Evolutionary conservation across 2,888 invertebrate genomes (phyloP).

Genomic region (Theretra japonica): DNA sequence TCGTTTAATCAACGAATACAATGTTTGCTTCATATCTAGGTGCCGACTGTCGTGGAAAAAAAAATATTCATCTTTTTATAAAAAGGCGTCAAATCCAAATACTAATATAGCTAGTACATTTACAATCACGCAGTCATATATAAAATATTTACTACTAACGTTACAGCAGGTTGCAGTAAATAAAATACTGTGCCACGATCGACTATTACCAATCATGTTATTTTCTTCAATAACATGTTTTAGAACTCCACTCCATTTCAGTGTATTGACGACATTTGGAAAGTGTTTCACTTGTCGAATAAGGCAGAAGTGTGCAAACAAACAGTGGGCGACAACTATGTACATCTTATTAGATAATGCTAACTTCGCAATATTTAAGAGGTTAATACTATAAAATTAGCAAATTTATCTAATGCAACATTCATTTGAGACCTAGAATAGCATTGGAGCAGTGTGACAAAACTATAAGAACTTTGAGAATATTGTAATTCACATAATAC

Average conservation of each 20-base stretch:
- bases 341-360: constrained; percentile 52
- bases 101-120: no score
- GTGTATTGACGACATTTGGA: constrained; percentile 49
- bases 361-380: constrained; percentile 41
- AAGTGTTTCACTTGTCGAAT: constrained; percentile 64
- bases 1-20: no score
- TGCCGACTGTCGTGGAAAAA: no score
- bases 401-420: background rate
- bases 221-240: constrained; percentile 3
- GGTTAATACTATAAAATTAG: constrained; percentile 16
- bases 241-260: constrained; percentile 15
- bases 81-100: no score
- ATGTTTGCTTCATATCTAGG: no score
- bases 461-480: no score
- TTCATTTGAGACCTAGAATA: constrained; percentile 13
- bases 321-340: constrained; percentile 50
- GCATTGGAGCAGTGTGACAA: background rate
- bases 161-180: background rate
- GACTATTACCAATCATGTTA: background rate
- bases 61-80: no score
- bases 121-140: no score
- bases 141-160: no score
- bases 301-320: constrained; percentile 53
- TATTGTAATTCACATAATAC: background rate
- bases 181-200: background rate